Evolutionary conservation across 2,888 invertebrate genomes (phyloP).

Genomic region (Hirtodrosophila histrioides): DNA sequence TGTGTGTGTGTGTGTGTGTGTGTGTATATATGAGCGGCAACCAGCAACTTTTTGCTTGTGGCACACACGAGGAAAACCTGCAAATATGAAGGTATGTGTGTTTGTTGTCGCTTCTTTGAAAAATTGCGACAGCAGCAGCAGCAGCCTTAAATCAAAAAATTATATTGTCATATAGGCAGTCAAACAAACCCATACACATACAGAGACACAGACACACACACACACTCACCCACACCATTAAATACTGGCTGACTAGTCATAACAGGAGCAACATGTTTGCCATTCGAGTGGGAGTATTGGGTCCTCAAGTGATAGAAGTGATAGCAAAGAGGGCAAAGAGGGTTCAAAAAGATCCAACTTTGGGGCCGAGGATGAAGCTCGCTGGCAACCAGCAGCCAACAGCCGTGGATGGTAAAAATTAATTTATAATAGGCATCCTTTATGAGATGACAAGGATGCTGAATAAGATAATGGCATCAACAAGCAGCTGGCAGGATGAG

Average conservation of each 20-base stretch:
- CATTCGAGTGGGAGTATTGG: slow-evolving; percentile 45
- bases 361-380: not conserved
- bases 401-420: slow-evolving; percentile 71
- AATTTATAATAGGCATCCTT: slow-evolving; percentile 81
- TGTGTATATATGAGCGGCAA: slow-evolving; percentile 30
- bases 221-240: not conserved
- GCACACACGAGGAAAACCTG: slow-evolving; percentile 41
- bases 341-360: slow-evolving; percentile 16
- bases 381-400: slow-evolving; percentile 6
- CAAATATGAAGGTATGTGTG: slow-evolving; percentile 55
- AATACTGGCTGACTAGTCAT: slow-evolving; percentile 24
- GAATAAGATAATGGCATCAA: slow-evolving; percentile 81
- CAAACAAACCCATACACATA: slow-evolving; percentile 36
- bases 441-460: slow-evolving; percentile 80
- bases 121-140: slow-evolving; percentile 68
- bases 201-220: slow-evolving; percentile 20
- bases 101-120: slow-evolving; percentile 53
- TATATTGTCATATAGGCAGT: slow-evolving; percentile 76
- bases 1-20: slow-evolving; percentile 18
- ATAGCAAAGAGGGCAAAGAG: slow-evolving; percentile 41
- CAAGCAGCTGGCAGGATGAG: slow-evolving; percentile 56
- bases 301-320: slow-evolving; percentile 59
- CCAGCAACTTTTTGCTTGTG: slow-evolving; percentile 59
- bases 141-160: slow-evolving; percentile 77
- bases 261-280: slow-evolving; percentile 70